A percentile compares a stretch with the other conserved stretches of the same genome.
Evolutionary conservation across 2,888 invertebrate species (phyloP).

Genomic region (Eumerus sabulonum): DNA sequence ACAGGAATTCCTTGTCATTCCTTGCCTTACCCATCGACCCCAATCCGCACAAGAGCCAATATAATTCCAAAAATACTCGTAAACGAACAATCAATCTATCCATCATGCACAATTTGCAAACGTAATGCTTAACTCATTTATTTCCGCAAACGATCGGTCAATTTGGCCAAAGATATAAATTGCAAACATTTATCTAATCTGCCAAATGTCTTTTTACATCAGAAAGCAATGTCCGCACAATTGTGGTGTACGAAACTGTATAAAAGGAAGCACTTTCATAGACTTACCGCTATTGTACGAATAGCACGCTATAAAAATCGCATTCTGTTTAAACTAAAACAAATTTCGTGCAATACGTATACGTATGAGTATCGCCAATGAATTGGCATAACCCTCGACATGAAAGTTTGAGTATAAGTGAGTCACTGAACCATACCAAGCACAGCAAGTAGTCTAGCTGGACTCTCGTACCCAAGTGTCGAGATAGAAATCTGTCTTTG

Average conservation of each 20-base stretch:
- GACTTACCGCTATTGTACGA: conserved; percentile 24
- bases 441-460: conserved; percentile 19
- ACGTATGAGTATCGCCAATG: conserved; percentile 47
- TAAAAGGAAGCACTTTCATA: conserved; percentile 51
- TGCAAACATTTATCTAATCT: conserved; percentile 47
- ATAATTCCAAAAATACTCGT: not conserved
- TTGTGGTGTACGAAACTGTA: conserved; percentile 1
- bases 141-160: conserved; percentile 48
- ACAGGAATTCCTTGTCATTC: not conserved
- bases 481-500: conserved; percentile 58
- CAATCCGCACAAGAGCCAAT: not conserved
- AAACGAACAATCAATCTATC: conserved; percentile 40
- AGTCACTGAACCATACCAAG: conserved; percentile 61
- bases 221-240: conserved; percentile 7
- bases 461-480: conserved; percentile 19
- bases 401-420: conserved; percentile 41
- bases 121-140: conserved; percentile 28
- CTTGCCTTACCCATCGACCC: not conserved
- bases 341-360: conserved; percentile 15
- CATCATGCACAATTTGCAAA: conserved; percentile 21
- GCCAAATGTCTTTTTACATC: conserved; percentile 6
- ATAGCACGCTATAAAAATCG: conserved; percentile 45
- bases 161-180: conserved; percentile 40
- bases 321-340: not conserved
- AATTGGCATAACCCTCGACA: conserved; percentile 64